Conservation (phyloP, 2,888 invertebrate genomes). For the Drosophila differens region DNA sequence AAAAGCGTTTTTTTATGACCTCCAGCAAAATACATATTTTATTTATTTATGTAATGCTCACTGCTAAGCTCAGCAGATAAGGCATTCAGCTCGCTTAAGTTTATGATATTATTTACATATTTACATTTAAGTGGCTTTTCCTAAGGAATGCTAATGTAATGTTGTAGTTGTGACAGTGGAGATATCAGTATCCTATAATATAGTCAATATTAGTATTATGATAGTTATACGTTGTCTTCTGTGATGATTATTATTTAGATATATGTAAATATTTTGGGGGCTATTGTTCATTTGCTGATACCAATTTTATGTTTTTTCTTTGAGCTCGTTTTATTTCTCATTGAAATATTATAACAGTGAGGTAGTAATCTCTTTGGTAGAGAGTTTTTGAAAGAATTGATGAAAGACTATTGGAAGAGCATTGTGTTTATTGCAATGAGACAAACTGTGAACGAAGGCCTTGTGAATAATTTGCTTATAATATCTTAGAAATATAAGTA, state of each 20-base stretch:
- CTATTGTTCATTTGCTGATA: too few relatives aligned
- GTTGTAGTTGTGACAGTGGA: neutral
- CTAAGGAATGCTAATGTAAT: neutral
- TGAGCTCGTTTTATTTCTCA: too few relatives aligned
- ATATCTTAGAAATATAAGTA: too few relatives aligned
- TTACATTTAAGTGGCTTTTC: neutral
- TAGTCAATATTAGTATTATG: neutral
- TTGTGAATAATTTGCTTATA: neutral
- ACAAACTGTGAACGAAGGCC: neutral
- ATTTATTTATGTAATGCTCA: neutral
- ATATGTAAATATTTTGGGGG: neutral
- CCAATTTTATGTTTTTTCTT: too few relatives aligned
- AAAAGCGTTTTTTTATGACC: constrained; percentile 6
- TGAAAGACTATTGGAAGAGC: neutral
- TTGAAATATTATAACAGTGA: too few relatives aligned
- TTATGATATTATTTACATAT: neutral
- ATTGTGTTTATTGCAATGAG: neutral
- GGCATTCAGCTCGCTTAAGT: neutral
- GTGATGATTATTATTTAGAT: neutral
- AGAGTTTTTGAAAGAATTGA: neutral
- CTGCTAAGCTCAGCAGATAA: neutral
- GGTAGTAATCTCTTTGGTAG: neutral
- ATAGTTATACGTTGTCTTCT: neutral
- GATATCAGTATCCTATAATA: neutral
- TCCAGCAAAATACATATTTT: neutral